Base-by-base conservation (phyloP, 2,113 vertebrate genomes). In the Balaenoptera acutorostrata region DNA sequence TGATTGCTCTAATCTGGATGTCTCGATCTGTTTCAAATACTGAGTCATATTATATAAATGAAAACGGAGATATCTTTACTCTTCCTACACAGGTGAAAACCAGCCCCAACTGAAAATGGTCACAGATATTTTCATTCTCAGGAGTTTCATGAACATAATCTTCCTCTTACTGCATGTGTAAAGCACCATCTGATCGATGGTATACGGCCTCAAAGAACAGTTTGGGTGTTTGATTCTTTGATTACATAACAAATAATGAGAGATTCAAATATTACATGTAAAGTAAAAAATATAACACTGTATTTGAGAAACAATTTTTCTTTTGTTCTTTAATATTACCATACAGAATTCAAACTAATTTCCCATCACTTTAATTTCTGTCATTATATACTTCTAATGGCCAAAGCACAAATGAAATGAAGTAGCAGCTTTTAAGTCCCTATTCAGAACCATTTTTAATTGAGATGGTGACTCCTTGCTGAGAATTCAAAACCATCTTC, bases 371-470 rank as follows among this genome's bases (percentile, higher is more conserved):
- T 96, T 81, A 74, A 46, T 95, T 93, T 91, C 27, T 64, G 25
- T 44, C 78, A 68, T 85, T 96, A 63, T 64, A 93, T 1, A 3
- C 1, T 77, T 27, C 57, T 93, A 95, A 77, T 88, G 39, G 23
- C 18, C 49, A 77, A 80, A 81, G 21, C 46, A 78, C 46, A 93
- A 81, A 59, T 39, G 8, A 89, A 96, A 96, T 59, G 29, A 91
- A 85, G 17, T 39, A 91, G 13, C 17, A 77, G 52, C 39, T 95
- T 91, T 89, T 82, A 93, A 89, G 41, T 55, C 10, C 33, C 27
- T 83, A 41, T 69, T 89, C 39, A 82, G 41, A 91, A 75, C 8
- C 11, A 63, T 71, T 96, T 97, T 90, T 95, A 96, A 92, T 57
- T 92, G 72, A 89, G 41, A 90, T 29, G 21, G 63, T 92, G 41